Evolutionary conservation across 1,140 invertebrate genomes (phyloP).

Genomic region (Drosophila yakuba): DNA sequence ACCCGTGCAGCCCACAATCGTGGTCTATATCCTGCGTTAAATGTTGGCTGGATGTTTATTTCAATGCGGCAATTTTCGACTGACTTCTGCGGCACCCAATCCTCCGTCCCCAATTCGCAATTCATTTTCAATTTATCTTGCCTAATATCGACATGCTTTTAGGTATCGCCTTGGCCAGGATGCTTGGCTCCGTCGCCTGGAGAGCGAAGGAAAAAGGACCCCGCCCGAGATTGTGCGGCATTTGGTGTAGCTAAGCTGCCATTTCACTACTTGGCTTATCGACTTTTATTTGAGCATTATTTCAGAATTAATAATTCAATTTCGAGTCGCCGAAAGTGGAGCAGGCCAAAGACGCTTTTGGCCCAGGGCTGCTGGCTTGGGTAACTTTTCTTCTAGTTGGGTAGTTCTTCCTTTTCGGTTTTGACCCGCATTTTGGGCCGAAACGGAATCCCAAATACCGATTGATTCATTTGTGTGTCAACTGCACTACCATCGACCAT

Average conservation of each 20-base stretch:
- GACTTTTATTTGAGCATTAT: conserved; percentile 57
- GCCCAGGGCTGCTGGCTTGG: not conserved
- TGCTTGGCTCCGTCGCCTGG: conserved; percentile 30
- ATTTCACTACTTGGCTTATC: conserved; percentile 55
- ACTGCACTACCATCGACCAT: conserved; percentile 18
- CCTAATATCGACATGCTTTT: conserved; percentile 80
- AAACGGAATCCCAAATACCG: conserved; percentile 29
- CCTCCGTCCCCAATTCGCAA: conserved; percentile 33
- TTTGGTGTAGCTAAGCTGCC: conserved; percentile 44
- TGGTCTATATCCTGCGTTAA: conserved; percentile 49
- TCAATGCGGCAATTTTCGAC: conserved; percentile 51
- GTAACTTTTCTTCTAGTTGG: conserved; percentile 27
- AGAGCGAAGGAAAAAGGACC: conserved; percentile 14
- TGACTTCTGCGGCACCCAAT: conserved; percentile 1
- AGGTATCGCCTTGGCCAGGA: conserved; percentile 42
- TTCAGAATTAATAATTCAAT: conserved; percentile 60
- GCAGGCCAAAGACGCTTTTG: conserved; percentile 11
- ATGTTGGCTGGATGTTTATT: conserved; percentile 61
- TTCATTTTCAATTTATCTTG: conserved; percentile 82
- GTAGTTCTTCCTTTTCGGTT: not conserved
- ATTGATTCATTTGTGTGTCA: conserved; percentile 63
- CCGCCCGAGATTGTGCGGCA: not conserved
- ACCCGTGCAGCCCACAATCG: not conserved
- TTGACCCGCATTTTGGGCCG: conserved; percentile 6
- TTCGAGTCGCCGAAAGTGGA: conserved; percentile 40